Base-by-base conservation (phyloP, 2,797 vertebrate species). In the Etheostoma perlongum region DNA sequence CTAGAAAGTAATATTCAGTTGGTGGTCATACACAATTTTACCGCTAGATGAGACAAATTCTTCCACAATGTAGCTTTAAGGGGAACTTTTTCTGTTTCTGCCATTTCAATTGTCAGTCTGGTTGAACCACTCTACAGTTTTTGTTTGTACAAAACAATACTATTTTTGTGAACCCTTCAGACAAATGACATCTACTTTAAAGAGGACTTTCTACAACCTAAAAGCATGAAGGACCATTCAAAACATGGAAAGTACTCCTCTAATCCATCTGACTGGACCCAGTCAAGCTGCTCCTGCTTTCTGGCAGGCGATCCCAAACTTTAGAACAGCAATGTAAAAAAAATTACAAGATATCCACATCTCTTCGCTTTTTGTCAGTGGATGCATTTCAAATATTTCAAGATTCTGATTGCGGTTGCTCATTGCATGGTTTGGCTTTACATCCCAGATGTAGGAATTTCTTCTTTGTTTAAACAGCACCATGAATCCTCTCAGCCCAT, bases 131-230 rank as follows among this genome's bases (percentile, higher is more conserved):
- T 36, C 9, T 33, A 18, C 55, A 36, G 27, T 10, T 57, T 33
- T 33, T 19, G 55, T 19, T 33, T 19, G 13, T 19, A 19, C 10
- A 33, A 36, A 54, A 59, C 6, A 59, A 4, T 40, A 40, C 9
- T 36, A 9, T 40, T 40, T 40, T 11, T 12, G 36, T 40, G 10
- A 36, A 57, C 30, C 30, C 25, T 5, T 55, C 25, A 58, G n/a
- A 3, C 47, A 44, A 61, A 61, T 5, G 16, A 15, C 40, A 25
- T 44, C 4, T 44, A 5, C 23, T 61, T 8, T 15, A 23, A 58
- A 59, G 57, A 59, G 18, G 27, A 58, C 30, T 58, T 58, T 58
- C 10, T 58, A 58, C 16, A n/a, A 36, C 55, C 10, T 58, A 13
- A 36, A 42, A 60, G 13, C 36, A 11, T 40, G 36, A 42, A 42